Conservation (phyloP, 2,797 vertebrate species). For the Enteromius paludinosus region DNA sequence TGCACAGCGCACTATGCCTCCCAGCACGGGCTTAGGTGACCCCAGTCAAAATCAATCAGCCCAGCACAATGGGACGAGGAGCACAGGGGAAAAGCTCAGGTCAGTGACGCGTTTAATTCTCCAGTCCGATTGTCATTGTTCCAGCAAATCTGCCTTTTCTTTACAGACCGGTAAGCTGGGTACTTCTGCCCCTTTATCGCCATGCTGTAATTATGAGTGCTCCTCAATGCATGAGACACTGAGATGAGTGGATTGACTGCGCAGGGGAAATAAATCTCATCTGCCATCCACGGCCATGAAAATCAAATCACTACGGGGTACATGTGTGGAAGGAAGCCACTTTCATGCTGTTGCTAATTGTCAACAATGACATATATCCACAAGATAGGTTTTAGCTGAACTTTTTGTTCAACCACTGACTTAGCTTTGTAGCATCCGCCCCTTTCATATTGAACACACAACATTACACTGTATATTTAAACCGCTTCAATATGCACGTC, state of each 20-base stretch:
- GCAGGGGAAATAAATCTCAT: conserved; percentile 76
- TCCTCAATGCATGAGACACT: conserved; percentile 76
- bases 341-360: conserved; percentile 57
- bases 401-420: background rate
- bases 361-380: conserved; percentile 8
- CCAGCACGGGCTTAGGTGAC: conserved; percentile 73
- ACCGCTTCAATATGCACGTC: background rate
- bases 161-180: conserved; percentile 66
- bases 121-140: conserved; percentile 67
- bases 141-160: conserved; percentile 64
- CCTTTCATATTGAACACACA: background rate
- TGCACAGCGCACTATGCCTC: conserved; percentile 69
- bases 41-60: conserved; percentile 80
- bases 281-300: conserved; percentile 75
- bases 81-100: conserved; percentile 66
- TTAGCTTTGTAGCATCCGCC: background rate
- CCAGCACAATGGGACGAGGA: conserved; percentile 73
- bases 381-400: background rate
- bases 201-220: conserved; percentile 74
- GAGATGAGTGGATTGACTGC: conserved; percentile 83
- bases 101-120: conserved; percentile 74
- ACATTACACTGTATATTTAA: background rate
- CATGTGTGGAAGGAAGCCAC: conserved; percentile 64
- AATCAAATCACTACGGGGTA: conserved; percentile 75
- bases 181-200: conserved; percentile 65